Conservation (phyloP, 2,888 invertebrate species). For the Acanthosepion esculentum region DNA sequence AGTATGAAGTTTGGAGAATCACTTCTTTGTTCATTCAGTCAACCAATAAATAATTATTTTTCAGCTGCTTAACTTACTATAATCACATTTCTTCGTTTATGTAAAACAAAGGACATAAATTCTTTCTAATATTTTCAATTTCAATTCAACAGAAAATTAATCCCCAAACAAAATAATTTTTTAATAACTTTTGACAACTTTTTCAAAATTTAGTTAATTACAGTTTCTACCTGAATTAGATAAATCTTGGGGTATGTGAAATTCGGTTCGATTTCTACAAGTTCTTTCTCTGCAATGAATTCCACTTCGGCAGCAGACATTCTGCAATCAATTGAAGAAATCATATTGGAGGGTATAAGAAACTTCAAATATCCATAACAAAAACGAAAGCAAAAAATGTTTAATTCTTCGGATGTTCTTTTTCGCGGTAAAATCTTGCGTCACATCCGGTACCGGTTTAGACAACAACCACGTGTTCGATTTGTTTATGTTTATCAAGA, state of each 20-base stretch:
- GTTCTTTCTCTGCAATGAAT: slow-evolving; percentile 91
- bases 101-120: too few relatives aligned
- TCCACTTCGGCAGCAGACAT: slow-evolving; percentile 77
- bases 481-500: background rate
- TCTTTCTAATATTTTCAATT: too few relatives aligned
- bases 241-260: slow-evolving; percentile 82
- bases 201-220: background rate
- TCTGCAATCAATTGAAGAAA: slow-evolving; percentile 45
- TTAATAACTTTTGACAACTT: background rate
- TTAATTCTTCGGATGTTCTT: background rate
- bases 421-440: background rate
- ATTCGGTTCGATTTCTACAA: slow-evolving; percentile 90
- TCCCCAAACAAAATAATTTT: background rate
- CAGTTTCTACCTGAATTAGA: slow-evolving; percentile 73
- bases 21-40: too few relatives aligned
- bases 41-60: too few relatives aligned
- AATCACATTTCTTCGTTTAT: too few relatives aligned
- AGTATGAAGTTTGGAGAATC: too few relatives aligned
- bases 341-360: background rate
- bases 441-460: background rate
- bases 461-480: background rate
- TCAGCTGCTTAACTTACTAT: too few relatives aligned
- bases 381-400: background rate
- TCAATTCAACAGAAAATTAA: background rate
- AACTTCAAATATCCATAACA: background rate